phyloP scores from a whole-genome alignment of 2,888 invertebrate genomes.

The Epistrophe grossulariae region DNA sequence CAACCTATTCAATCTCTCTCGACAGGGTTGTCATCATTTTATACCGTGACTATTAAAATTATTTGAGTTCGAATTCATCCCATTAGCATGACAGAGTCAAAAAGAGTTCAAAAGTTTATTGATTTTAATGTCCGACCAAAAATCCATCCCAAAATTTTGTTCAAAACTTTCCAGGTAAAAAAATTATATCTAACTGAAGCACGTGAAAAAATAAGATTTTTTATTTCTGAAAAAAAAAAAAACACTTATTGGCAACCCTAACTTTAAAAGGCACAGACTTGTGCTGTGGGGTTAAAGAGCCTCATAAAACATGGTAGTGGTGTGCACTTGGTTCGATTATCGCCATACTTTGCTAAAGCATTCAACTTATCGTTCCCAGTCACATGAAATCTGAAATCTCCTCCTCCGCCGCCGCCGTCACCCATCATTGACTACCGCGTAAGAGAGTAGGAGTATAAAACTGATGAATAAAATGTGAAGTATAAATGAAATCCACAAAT shows the following conservation, averaged over 20 bases:
- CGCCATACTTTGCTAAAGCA: conserved; percentile 49
- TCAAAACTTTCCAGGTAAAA: background rate
- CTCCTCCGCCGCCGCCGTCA: background rate
- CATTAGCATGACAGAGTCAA: background rate
- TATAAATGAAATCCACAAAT: conserved; percentile 46
- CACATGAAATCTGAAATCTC: conserved; percentile 45
- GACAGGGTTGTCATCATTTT: conserved; percentile 4
- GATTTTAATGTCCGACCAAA: background rate
- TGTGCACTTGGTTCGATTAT: conserved; percentile 71
- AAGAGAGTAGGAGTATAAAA: conserved; percentile 34
- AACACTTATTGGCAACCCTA: conserved; percentile 5
- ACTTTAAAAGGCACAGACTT: conserved; percentile 21
- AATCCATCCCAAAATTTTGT: background rate
- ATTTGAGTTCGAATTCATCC: background rate
- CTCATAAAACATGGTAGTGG: conserved; percentile 57
- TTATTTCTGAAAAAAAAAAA: background rate
- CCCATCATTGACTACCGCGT: background rate
- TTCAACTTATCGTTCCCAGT: conserved; percentile 56
- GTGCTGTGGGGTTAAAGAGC: conserved; percentile 60
- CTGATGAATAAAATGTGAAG: conserved; percentile 42
- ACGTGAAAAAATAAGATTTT: background rate
- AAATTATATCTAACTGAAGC: too few relatives aligned
- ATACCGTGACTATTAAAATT: background rate
- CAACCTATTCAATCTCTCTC: conserved; percentile 20
- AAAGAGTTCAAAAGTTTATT: background rate